Evolutionary conservation across 2,888 invertebrate species (phyloP), one percentile per base, ranked within the genome.

Genomic region (Polymixis flavicincta): DNA sequence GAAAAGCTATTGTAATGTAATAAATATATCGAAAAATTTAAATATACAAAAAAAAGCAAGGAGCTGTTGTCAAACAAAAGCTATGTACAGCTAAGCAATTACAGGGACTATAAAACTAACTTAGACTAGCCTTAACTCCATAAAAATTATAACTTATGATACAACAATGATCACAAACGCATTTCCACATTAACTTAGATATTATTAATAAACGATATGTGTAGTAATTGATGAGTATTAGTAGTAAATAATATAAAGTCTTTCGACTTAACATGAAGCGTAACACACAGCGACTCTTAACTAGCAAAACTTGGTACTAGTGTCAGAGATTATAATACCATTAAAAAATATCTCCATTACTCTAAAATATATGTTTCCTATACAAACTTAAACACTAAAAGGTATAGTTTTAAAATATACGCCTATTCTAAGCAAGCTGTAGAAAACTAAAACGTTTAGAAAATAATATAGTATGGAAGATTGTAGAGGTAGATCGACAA

Each of bases 281-380:
- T 92, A 92, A 95, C 94, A 95, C 93, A 94, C 94, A 95, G 91
- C 94, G 86, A 89, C 89, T 89, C 94, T 93, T 95, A 96, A 94
- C 93, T 94, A 95, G 92, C 95, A 95, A 94, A 95, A 93, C 94
- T 94, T 94, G 94, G 93, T 88, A 93, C 93, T 92, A 95, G 93
- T 94, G 93, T 92, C 93, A 89, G 75, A 70, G 77, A 84, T 85
- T 78, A 85, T 78, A 86, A 81, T 83, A 86, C 70, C 75, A 81
- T 84, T 84, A 82, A 87, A 87, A 80, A 85, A 85, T 86, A 86
- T 84, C 76, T 65, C 69, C 70, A 74, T 79, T 87, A 85, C 60
- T 79, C 80, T 87, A 87, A 79, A 79, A 78, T 78, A 84, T 80
- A 71, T 67, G 25, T 80, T 78, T 76, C 74, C 80, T 83, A 77